Base-by-base conservation (phyloP, 2,113 vertebrate genomes). In the Jacana jacana region DNA sequence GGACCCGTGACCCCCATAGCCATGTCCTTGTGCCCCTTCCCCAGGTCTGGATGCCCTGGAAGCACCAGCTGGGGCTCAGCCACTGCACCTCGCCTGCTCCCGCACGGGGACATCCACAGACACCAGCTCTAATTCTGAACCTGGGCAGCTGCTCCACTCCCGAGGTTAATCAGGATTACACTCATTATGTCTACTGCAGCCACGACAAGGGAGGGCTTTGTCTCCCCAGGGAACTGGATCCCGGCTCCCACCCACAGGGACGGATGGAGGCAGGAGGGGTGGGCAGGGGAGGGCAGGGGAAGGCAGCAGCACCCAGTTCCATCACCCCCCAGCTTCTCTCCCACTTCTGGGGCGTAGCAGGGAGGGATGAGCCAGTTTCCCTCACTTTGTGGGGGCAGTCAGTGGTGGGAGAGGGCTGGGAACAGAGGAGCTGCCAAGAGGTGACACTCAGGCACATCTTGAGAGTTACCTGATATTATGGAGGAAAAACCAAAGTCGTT, bases 391-490 rank as follows among this genome's bases (percentile, higher is more conserved):
- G 10, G 63, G 40, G 13, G 81, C 76, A 60, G 66, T 7, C 3
- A 7, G 33, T 19, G 35, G 60, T 2, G 17, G 37, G 66, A 57
- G 27, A 30, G 77, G 58, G 51, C 40, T 58, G 75, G 82, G 83
- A 80, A n/a, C 10, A 17, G 15, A 2, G 48, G 73, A 55, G 71
- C 76, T 58, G 85, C 31, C 11, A 13, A 11, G 63, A 58, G 27
- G 57, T 2, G 10, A 57, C 1, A 44, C 51, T 81, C 65, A 6
- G 0, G 0, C 0, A 3, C 7, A 8, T 7, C 55, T n/a, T 17
- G 17, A 23, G 42, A 84, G n/a, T 97, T 97, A 98, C 98, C 98
- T 98, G 98, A 83, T 92, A 94, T 71, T 19, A 97, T 6, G 0
- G 98, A 96, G 57, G 98, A 95, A 82, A 97, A 96, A 91, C 95